phyloP scores from a whole-genome alignment of 2,113 vertebrate genomes.

The Nannobrachium achirus region DNA sequence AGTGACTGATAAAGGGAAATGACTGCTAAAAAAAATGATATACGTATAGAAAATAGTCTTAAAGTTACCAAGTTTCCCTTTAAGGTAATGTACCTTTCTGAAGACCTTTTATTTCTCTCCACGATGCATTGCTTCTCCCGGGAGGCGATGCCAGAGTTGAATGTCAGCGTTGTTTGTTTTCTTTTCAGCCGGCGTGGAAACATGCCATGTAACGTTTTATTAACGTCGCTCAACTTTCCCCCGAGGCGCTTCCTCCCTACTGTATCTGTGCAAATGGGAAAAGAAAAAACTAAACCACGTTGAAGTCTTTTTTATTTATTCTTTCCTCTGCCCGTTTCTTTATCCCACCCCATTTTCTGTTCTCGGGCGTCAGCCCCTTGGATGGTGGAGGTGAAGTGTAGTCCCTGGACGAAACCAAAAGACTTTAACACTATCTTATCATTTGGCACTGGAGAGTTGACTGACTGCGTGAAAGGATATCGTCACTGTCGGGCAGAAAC shows the following conservation, averaged over 20 bases:
- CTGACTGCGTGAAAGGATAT: too few relatives aligned
- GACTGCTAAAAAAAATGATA: too few relatives aligned
- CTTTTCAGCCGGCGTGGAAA: slow-evolving; percentile 45
- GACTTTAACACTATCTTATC: slow-evolving; percentile 50
- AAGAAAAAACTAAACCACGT: slow-evolving; percentile 38
- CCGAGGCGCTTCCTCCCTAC: slow-evolving; percentile 43
- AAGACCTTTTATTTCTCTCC: slow-evolving; percentile 32
- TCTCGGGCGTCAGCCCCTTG: slow-evolving; percentile 44
- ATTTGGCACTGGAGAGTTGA: slow-evolving; percentile 45
- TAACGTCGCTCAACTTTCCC: slow-evolving; percentile 42
- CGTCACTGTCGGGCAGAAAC: too few relatives aligned
- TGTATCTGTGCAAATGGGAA: slow-evolving; percentile 37
- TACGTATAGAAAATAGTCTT: too few relatives aligned
- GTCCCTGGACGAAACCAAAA: slow-evolving; percentile 64
- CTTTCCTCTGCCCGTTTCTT: slow-evolving; percentile 22
- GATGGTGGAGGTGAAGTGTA: slow-evolving; percentile 63
- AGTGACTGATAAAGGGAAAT: too few relatives aligned
- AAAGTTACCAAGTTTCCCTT: too few relatives aligned
- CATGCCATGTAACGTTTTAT: slow-evolving; percentile 60
- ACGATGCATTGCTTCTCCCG: slow-evolving; percentile 47
- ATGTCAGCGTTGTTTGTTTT: slow-evolving; percentile 61
- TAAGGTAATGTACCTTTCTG: slow-evolving; percentile 31
- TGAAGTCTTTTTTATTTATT: slow-evolving; percentile 49
- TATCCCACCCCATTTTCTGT: slow-evolving; percentile 29
- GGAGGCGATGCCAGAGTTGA: slow-evolving; percentile 47